phyloP scores from a whole-genome alignment of 2,888 invertebrate species.

The Calephelis perditalis region DNA sequence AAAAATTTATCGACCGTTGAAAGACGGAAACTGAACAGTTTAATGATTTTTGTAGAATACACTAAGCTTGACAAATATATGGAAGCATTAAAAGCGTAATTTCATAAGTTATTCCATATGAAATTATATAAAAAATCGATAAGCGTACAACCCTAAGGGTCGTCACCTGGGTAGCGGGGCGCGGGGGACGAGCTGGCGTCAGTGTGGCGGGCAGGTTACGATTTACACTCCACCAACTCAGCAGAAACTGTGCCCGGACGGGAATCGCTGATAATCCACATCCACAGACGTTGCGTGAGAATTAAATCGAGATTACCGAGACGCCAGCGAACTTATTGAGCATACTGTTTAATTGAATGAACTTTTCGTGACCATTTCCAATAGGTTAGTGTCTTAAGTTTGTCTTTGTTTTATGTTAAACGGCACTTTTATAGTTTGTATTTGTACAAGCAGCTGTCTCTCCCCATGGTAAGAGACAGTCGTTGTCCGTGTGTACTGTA shows the following conservation, averaged over 20 bases:
- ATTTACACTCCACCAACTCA: constrained; percentile 76
- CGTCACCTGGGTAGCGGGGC: constrained; percentile 66
- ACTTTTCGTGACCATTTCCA: constrained; percentile 5
- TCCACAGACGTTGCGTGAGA: constrained; percentile 63
- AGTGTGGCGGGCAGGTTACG: constrained; percentile 76
- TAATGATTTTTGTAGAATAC: too few species aligned
- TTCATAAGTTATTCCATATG: not conserved
- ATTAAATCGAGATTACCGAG: constrained; percentile 67
- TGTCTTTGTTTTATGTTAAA: not conserved
- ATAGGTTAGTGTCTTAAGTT: constrained; percentile 3
- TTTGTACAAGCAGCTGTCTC: too few species aligned
- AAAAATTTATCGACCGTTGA: too few species aligned
- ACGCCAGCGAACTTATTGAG: constrained; percentile 17
- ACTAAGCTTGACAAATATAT: too few species aligned
- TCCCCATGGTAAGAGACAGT: too few species aligned
- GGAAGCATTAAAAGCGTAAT: too few species aligned
- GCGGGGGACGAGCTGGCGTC: constrained; percentile 57
- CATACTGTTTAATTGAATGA: constrained; percentile 7
- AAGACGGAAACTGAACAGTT: too few species aligned
- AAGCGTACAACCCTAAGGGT: constrained; percentile 46
- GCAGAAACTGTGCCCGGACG: constrained; percentile 68
- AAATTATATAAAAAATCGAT: constrained; percentile 29
- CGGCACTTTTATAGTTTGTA: too few species aligned
- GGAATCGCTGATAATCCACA: constrained; percentile 75
- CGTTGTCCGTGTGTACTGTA: too few species aligned